A percentile compares a stretch with the other conserved stretches of the same genome.
These are phyloP conservation scores for Physella acuta DNA, from an alignment of 1,140 invertebrate species.

Conservation along the genomic window DNA sequence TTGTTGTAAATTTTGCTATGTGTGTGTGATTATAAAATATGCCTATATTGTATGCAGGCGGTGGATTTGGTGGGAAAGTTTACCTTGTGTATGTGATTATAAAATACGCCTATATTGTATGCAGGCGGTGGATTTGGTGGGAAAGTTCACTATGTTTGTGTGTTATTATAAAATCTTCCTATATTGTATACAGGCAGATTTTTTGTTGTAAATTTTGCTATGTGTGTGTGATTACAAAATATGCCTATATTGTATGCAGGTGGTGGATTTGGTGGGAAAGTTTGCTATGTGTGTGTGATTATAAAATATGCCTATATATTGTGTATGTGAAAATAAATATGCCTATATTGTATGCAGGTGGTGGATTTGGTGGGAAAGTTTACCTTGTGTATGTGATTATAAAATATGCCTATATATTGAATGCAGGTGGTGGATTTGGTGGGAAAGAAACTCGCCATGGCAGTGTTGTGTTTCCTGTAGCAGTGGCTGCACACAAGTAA, in stretches of 20 bases:
- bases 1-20: conserved; percentile 85
- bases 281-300: not conserved
- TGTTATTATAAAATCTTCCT: conserved; percentile 41
- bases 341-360: conserved; percentile 61
- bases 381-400: not conserved
- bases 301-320: not conserved
- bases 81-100: too few relatives aligned
- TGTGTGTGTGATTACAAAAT: not conserved
- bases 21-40: conserved; percentile 52
- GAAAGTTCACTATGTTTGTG: conserved; percentile 73
- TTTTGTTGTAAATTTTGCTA: too few relatives aligned
- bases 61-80: conserved; percentile 98
- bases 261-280: not conserved
- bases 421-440: conserved; percentile 83
- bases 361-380: conserved; percentile 97
- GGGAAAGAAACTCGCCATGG: conserved; percentile 83
- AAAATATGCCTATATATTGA: not conserved
- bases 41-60: conserved; percentile 61
- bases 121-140: conserved; percentile 89
- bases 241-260: not conserved
- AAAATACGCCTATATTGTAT: not conserved
- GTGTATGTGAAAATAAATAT: not conserved
- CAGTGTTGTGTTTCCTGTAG: conserved; percentile 61
- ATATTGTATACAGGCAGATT: too few relatives aligned
- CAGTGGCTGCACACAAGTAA: conserved; percentile 65